These are phyloP conservation scores for Zootoca vivipara DNA, from an alignment of 2,113 vertebrate genomes.

Conservation along the genomic window DNA sequence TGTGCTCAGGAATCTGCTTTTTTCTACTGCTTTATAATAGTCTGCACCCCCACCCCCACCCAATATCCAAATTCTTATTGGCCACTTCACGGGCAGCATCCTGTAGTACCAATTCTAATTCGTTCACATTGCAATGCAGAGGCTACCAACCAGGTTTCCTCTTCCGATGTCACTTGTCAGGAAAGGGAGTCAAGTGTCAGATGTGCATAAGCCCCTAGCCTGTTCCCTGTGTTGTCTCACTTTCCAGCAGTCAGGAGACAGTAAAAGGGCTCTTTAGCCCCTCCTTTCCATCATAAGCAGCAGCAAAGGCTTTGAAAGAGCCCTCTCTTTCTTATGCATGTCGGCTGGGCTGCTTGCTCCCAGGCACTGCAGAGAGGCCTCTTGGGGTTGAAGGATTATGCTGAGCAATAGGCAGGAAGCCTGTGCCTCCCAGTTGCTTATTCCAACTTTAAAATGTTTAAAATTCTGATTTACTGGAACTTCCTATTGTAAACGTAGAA, in stretches of 20 bases:
- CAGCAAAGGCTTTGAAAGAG: neutral
- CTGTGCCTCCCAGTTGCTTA: neutral
- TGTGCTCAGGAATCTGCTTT: neutral
- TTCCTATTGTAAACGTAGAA: conserved; percentile 4
- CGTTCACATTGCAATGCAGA: neutral
- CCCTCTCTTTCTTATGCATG: neutral
- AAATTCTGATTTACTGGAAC: conserved; percentile 15
- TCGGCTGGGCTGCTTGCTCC: neutral
- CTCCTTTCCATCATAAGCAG: neutral
- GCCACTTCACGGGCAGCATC: neutral
- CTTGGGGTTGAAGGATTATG: neutral
- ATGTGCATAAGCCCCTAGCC: neutral
- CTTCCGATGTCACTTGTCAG: neutral
- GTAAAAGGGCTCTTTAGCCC: neutral
- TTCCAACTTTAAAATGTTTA: conserved; percentile 1
- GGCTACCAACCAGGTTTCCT: neutral
- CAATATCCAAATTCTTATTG: neutral
- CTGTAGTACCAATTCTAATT: neutral
- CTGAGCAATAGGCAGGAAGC: neutral
- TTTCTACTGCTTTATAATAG: neutral
- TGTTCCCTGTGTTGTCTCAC: neutral
- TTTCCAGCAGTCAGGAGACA: neutral
- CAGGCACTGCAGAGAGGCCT: neutral
- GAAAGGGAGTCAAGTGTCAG: neutral
- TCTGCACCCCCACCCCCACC: no score